These are phyloP conservation scores for Hypomesus transpacificus DNA, from an alignment of 2,113 vertebrate genomes.

Conservation along the genomic window DNA sequence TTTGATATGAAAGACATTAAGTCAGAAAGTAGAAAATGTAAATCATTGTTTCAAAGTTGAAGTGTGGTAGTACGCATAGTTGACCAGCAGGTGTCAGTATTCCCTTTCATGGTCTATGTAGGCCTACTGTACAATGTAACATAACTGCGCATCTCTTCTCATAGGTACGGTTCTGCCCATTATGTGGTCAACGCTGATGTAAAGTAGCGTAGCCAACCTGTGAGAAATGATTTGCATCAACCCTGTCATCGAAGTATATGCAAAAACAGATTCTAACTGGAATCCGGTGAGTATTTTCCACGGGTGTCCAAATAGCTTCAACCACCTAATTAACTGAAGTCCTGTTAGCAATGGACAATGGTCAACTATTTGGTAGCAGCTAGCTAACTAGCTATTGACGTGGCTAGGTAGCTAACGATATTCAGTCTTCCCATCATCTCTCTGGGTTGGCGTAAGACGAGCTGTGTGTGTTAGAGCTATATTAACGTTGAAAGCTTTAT, in stretches of 20 bases:
- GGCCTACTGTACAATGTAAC: neutral
- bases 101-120: rapidly evolving
- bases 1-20: neutral
- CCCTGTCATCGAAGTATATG: slow-evolving; percentile 19
- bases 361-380: too few relatives aligned
- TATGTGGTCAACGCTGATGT: slow-evolving; percentile 37
- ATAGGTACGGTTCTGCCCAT: slow-evolving; percentile 20
- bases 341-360: too few relatives aligned
- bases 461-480: too few relatives aligned
- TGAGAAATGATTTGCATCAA: slow-evolving; percentile 53
- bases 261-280: slow-evolving; percentile 8
- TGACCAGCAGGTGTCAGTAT: slow-evolving; percentile 34
- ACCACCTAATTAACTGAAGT: too few relatives aligned
- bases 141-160: slow-evolving; percentile 37
- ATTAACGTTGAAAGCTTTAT: too few relatives aligned
- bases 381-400: neutral
- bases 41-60: neutral
- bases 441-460: neutral
- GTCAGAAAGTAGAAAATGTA: neutral
- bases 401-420: neutral
- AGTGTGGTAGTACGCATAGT: neutral
- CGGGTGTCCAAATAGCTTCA: too few relatives aligned
- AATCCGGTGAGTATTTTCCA: too few relatives aligned
- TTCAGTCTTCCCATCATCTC: too few relatives aligned
- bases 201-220: slow-evolving; percentile 29